These are phyloP conservation scores for Drosophila tristis DNA, from an alignment of 1,140 invertebrate genomes.

Conservation along the genomic window DNA sequence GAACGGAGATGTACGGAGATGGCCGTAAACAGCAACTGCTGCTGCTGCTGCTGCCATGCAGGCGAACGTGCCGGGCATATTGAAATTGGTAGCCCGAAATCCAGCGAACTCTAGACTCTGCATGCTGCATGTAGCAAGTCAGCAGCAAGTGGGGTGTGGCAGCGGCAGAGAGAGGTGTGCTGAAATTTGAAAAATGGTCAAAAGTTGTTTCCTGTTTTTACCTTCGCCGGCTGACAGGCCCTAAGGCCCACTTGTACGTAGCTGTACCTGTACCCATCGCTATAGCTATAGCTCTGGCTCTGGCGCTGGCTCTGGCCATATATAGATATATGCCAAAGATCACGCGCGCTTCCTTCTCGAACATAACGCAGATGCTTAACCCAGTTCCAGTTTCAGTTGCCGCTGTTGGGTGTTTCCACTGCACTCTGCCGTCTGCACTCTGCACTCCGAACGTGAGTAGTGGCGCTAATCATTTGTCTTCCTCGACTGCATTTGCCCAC, in stretches of 20 bases:
- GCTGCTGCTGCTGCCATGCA: constrained; percentile 17
- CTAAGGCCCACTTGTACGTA: constrained; percentile 26
- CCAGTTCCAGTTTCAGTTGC: constrained; percentile 38
- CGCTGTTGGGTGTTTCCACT: background rate
- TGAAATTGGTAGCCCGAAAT: constrained; percentile 47
- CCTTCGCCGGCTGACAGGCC: constrained; percentile 35
- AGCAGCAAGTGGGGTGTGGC: too few relatives aligned
- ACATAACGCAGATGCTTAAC: constrained; percentile 50
- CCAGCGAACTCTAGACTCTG: constrained; percentile 10
- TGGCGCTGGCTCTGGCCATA: background rate
- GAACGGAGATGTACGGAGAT: constrained; percentile 30
- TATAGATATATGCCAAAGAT: constrained; percentile 59
- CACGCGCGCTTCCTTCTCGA: constrained; percentile 36
- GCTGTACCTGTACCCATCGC: constrained; percentile 12
- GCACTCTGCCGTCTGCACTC: background rate
- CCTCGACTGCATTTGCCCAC: constrained; percentile 46
- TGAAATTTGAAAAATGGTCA: constrained; percentile 64
- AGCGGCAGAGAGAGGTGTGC: background rate
- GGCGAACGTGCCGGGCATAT: constrained; percentile 51
- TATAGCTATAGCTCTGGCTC: constrained; percentile 20
- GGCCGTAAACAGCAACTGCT: constrained; percentile 58
- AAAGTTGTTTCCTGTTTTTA: constrained; percentile 56
- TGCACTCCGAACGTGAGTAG: constrained; percentile 38
- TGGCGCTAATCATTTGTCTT: constrained; percentile 62
- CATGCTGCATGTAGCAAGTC: constrained; percentile 10